Percentiles rank a stretch among this genome's conserved stretches.
Evolutionary conservation across 2,797 vertebrate genomes (phyloP).

Genomic region (Delichon dasypus): DNA sequence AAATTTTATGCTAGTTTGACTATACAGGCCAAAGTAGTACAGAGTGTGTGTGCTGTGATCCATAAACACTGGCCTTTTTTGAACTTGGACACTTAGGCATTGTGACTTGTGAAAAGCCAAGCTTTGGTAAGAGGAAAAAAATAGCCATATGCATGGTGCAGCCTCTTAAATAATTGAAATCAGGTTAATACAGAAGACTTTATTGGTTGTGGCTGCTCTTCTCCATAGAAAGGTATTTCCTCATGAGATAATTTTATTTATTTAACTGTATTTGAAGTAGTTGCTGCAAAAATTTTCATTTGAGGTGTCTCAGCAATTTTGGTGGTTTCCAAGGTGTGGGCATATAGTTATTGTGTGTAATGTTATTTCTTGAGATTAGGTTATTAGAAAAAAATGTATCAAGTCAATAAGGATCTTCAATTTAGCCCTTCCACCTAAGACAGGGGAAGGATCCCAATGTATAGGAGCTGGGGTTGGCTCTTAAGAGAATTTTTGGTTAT

Average conservation of each 20-base stretch:
- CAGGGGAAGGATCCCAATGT: not conserved
- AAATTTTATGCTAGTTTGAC: not conserved
- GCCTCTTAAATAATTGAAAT: not conserved
- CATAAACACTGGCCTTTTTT: not conserved
- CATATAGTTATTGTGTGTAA: not conserved
- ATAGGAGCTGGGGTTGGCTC: not conserved
- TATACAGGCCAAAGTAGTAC: not conserved
- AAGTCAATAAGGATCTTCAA: not conserved
- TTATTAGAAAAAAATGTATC: not conserved
- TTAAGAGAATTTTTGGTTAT: not conserved
- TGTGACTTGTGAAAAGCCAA: not conserved
- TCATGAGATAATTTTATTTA: not conserved
- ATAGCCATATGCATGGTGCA: not conserved
- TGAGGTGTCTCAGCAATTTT: not conserved
- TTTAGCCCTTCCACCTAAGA: not conserved
- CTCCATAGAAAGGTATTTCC: not conserved
- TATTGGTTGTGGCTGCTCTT: not conserved
- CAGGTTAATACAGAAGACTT: not conserved
- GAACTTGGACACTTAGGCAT: not conserved
- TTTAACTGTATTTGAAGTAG: not conserved
- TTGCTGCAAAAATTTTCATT: not conserved
- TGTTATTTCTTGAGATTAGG: not conserved
- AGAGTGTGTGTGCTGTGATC: not conserved
- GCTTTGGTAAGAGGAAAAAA: not conserved
- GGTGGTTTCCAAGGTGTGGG: not conserved